These are phyloP conservation scores for Ptychochromis oligacanthus DNA, from an alignment of 2,113 vertebrate genomes.

Conservation along the genomic window DNA sequence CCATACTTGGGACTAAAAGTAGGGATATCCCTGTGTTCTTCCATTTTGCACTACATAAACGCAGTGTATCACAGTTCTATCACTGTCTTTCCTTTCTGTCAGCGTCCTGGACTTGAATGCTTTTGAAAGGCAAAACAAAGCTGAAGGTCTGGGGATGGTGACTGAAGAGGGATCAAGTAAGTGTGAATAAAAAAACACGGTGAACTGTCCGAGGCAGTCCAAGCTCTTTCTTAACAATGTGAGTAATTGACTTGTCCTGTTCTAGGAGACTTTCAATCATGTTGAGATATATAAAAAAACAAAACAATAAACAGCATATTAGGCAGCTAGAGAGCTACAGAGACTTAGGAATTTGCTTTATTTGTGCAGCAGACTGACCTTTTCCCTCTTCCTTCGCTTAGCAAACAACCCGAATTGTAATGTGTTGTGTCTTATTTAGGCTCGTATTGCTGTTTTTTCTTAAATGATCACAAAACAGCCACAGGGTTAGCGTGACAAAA, in stretches of 20 bases:
- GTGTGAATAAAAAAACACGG: slow-evolving; percentile 67
- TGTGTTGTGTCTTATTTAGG: neutral
- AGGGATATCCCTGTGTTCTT: no score
- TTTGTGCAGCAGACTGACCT: neutral
- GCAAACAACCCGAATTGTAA: no score
- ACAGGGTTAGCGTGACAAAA: slow-evolving; percentile 16
- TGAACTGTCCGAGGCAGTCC: neutral
- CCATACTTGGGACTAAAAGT: neutral
- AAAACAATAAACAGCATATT: neutral
- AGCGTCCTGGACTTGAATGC: slow-evolving; percentile 98
- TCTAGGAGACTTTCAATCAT: neutral
- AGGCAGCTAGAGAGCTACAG: neutral
- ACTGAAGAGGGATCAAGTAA: slow-evolving; percentile 99
- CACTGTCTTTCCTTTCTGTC: slow-evolving; percentile 6
- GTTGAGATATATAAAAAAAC: neutral
- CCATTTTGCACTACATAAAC: neutral
- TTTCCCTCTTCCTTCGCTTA: no score
- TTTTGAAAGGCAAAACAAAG: slow-evolving; percentile 99
- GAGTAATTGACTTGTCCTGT: neutral
- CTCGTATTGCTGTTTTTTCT: fast-evolving
- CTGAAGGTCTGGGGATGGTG: slow-evolving; percentile 98
- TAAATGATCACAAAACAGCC: neutral
- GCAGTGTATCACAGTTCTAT: neutral
- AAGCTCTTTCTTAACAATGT: neutral
- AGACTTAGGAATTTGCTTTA: neutral